phyloP scores from a whole-genome alignment of 2,113 vertebrate genomes.

The Cervus canadensis region DNA sequence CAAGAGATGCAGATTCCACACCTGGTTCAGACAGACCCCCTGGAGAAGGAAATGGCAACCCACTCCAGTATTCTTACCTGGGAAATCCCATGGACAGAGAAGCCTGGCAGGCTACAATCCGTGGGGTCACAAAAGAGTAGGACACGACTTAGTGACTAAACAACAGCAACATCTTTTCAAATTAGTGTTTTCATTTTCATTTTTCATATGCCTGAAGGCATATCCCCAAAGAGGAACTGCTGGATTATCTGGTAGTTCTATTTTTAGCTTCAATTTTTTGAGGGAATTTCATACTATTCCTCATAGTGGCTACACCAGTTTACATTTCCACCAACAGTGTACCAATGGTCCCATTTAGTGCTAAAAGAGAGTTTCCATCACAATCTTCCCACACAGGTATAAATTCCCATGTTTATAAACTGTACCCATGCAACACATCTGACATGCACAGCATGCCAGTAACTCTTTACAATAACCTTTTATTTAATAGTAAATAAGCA shows the following conservation, averaged over 20 bases:
- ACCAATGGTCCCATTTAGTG: not conserved
- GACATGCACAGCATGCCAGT: not conserved
- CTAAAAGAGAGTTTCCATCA: not conserved
- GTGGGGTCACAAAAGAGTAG: not conserved
- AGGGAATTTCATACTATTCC: not conserved
- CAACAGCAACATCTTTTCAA: not conserved
- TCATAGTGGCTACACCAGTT: not conserved
- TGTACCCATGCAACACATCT: not conserved
- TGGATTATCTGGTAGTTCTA: not conserved
- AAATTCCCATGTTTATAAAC: not conserved
- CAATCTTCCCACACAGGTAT: accelerated
- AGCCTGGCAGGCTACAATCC: not conserved
- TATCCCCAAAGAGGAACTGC: no score
- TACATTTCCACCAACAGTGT: not conserved
- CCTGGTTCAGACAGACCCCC: not conserved
- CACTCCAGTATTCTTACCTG: not conserved
- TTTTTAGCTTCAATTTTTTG: not conserved
- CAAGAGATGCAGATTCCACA: not conserved
- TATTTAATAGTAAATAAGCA: not conserved
- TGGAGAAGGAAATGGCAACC: not conserved
- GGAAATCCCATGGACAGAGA: not conserved
- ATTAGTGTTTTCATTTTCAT: not conserved
- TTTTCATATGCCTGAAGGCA: no score
- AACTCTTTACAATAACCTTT: not conserved
- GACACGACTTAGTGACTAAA: accelerated